Conservation (phyloP, 2,888 invertebrate species). For the Eupeodes luniger region DNA sequence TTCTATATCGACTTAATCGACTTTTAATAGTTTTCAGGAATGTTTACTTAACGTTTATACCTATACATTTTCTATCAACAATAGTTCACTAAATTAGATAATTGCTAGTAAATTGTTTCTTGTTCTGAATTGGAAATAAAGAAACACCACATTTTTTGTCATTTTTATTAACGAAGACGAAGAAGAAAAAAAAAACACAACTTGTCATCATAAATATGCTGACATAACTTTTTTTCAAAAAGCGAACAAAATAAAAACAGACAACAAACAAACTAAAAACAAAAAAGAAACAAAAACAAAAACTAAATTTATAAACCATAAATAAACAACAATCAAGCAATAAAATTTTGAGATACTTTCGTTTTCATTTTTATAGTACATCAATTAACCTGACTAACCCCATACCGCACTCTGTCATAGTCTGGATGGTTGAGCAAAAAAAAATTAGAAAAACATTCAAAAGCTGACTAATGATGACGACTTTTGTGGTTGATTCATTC, state of each 20-base stretch:
- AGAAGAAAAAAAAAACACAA: slow-evolving; percentile 1
- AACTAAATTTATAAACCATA: not conserved
- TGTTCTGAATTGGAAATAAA: not conserved
- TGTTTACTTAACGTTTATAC: too few species aligned
- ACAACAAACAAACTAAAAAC: not conserved
- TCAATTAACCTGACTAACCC: slow-evolving; percentile 69
- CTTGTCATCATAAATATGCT: slow-evolving; percentile 1
- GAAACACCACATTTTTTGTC: not conserved
- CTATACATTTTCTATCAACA: not conserved
- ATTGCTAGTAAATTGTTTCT: slow-evolving; percentile 11
- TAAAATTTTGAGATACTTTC: slow-evolving; percentile 54
- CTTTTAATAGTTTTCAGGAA: slow-evolving; percentile 13
- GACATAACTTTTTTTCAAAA: not conserved
- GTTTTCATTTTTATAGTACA: slow-evolving; percentile 60
- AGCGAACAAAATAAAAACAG: not conserved
- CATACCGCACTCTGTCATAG: slow-evolving; percentile 27
- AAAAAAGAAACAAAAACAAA: slow-evolving; percentile 7
- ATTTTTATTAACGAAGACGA: not conserved
- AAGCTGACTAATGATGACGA: not conserved
- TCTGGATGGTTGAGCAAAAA: slow-evolving; percentile 15
- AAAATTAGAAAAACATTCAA: not conserved
- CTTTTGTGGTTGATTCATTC: slow-evolving; percentile 20
- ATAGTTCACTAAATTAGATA: slow-evolving; percentile 13
- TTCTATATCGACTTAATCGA: not conserved
- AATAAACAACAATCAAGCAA: slow-evolving; percentile 41